Evolutionary conservation across 2,888 invertebrate genomes (phyloP).

Genomic region (Lysandra bellargus): DNA sequence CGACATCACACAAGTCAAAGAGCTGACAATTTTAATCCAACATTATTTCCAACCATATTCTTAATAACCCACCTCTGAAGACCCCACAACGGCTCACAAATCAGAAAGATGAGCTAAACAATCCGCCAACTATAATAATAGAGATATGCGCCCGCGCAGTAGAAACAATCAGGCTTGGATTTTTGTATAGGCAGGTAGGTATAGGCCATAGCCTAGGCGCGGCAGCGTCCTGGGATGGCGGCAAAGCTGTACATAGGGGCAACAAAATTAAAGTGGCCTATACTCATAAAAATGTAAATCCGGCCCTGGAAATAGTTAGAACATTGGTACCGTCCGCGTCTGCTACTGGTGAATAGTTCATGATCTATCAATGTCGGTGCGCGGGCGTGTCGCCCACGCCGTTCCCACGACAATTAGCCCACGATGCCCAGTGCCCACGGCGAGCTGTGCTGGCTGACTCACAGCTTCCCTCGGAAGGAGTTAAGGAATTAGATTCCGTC

Average conservation of each 20-base stretch:
- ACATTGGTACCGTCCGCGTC: background rate
- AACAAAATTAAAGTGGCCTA: no score
- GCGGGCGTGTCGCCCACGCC: constrained; percentile 41
- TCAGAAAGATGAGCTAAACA: background rate
- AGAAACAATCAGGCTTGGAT: background rate
- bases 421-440: constrained; percentile 46
- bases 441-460: constrained; percentile 47
- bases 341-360: constrained; percentile 6
- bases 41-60: no score
- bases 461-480: constrained; percentile 35
- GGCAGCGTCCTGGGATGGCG: no score
- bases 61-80: no score
- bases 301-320: background rate
- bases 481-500: background rate
- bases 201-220: no score
- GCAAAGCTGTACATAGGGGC: no score
- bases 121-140: background rate
- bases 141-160: background rate
- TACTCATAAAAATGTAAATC: no score
- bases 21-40: no score
- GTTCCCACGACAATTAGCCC: constrained; percentile 77
- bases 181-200: no score
- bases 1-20: no score
- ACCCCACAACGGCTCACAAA: no score
- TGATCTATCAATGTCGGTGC: constrained; percentile 36